phyloP scores from a whole-genome alignment of 2,888 invertebrate genomes.

The Desoria tigrina region DNA sequence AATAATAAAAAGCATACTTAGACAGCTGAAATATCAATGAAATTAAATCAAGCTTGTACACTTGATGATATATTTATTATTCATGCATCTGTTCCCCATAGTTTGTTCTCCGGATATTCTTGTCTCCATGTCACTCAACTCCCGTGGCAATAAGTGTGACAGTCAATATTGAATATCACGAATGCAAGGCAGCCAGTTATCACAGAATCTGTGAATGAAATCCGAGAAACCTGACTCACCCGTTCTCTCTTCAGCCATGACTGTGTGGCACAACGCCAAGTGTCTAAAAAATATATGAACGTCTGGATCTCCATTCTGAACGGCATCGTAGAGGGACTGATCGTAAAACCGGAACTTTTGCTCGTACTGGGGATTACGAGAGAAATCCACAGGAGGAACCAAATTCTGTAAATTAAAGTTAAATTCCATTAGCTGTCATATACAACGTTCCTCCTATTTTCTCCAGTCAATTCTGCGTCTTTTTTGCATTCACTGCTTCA shows the following conservation, averaged over 20 bases:
- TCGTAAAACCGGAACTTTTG: constrained; percentile 94
- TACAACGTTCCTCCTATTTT: too few relatives aligned
- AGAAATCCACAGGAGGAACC: constrained; percentile 83
- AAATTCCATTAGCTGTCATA: not conserved
- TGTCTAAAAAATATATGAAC: constrained; percentile 87
- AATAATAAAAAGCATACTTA: not conserved
- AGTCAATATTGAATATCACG: too few relatives aligned
- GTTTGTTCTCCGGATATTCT: too few relatives aligned
- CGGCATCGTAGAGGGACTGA: constrained; percentile 76
- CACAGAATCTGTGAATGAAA: not conserved
- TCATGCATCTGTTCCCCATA: too few relatives aligned
- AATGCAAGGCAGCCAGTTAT: too few relatives aligned
- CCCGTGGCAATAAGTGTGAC: too few relatives aligned
- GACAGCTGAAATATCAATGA: not conserved
- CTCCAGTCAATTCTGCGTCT: not conserved
- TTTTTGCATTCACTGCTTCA: not conserved
- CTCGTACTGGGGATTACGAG: constrained; percentile 90
- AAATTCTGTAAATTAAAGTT: constrained; percentile 63
- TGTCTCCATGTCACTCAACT: too few relatives aligned
- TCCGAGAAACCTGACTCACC: constrained; percentile 58
- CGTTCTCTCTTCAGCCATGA: constrained; percentile 92
- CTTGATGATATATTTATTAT: too few relatives aligned
- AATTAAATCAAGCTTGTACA: not conserved
- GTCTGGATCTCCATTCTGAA: constrained; percentile 71
- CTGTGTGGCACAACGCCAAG: constrained; percentile 95